Conservation (phyloP, 2,113 vertebrate genomes). For the Sus scrofa region T2T-Sscrofa CM000825.6:8197501-8198000, state of each 20-base stretch:
- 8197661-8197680: neutral
- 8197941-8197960: constrained; percentile 34
- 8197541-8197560: neutral
- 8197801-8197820: neutral
- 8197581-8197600: neutral
- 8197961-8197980: neutral
- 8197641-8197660: constrained; percentile 9
- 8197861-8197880: neutral
- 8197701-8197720: neutral
- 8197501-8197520: neutral
- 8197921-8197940: neutral
- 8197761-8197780: constrained; percentile 32
- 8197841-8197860: neutral
- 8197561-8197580: rapidly evolving
- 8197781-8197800: neutral
- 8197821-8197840: neutral
- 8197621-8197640: neutral
- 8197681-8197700: neutral
- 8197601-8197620: neutral
- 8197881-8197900: constrained; percentile 45
- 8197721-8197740: neutral
- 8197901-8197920: constrained; percentile 18
- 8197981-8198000: neutral
- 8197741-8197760: constrained; percentile 68
- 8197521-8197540: neutral